Evolutionary conservation across 2,797 vertebrate species (phyloP).

Genomic region (Lacerta viridis): DNA sequence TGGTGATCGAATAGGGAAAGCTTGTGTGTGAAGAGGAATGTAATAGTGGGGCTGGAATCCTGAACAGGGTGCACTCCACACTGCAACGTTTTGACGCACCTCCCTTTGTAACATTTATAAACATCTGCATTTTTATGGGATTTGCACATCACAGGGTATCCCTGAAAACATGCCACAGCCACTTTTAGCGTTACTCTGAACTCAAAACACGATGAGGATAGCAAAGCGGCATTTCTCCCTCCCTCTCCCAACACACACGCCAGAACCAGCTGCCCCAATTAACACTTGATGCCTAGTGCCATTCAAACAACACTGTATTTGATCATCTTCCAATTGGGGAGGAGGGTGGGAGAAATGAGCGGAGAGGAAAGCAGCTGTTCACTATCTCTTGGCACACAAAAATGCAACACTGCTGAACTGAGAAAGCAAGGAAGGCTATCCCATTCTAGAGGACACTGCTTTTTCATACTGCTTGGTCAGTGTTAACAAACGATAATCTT

Average conservation of each 20-base stretch:
- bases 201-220: slow-evolving; percentile 6
- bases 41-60: background rate
- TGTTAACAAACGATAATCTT: slow-evolving; percentile 8
- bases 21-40: no score
- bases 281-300: slow-evolving; percentile 8
- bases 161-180: background rate
- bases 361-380: slow-evolving; percentile 35
- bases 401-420: background rate
- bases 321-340: slow-evolving; percentile 16
- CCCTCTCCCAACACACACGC: no score
- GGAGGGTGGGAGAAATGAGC: background rate
- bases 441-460: slow-evolving; percentile 4
- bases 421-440: slow-evolving; percentile 13
- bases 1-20: no score
- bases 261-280: slow-evolving; percentile 32
- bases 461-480: background rate
- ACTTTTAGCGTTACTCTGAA: background rate
- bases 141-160: background rate
- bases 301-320: slow-evolving; percentile 17
- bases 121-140: background rate
- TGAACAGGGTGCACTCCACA: background rate
- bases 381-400: slow-evolving; percentile 33
- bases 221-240: background rate
- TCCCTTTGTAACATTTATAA: background rate
- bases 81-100: background rate